Evolutionary conservation across 2,113 vertebrate genomes (phyloP), one percentile per base, ranked within the genome.

Genomic region (Hoplias malabaricus): DNA sequence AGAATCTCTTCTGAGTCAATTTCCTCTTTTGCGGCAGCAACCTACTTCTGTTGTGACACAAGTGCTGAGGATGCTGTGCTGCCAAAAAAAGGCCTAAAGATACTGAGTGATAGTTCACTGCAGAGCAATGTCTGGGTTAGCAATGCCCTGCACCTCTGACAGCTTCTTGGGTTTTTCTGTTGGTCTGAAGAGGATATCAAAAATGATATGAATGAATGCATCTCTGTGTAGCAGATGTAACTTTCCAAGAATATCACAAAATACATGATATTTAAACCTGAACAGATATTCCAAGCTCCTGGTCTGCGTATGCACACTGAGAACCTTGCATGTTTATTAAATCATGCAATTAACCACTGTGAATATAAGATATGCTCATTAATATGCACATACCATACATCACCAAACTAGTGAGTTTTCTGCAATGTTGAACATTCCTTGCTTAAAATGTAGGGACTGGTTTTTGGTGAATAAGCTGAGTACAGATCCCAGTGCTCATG

Each of bases 1-100:
- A 86, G 85, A 88, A 86, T 75, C 69, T 80, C 81, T 86, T 76
- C n/a, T n/a, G n/a, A 82, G 82, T 85, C 84, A 88, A 85, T 84
- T 85, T 88, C 85, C 87, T 85, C 81, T 86, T 86, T 83, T 43
- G 69, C 31, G 71, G 79, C 56, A 68, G 80, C 46, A 63, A 69
- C 81, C 79, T 48, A 73, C 46, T 73, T 75, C 33, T 72, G 67
- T 79, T 83, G 77, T 76, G 72, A 83, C 77, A 82, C 77, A 59
- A 6, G 40, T 42, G 57, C 62, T 16, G 33, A 75, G 81, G 77
- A 77, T 71, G 80, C 53, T 65, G 43, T 34, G 12, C 31, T 56
- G 11, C 29, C 23, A n/a, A 38, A 79, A 79, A 72, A 69, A 70
- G 38, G 42, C 23, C n/a, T 16, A 36, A 5, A 5, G 19, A 59